Base-by-base conservation (phyloP, 2,113 vertebrate species). In the Oncorhynchus tshawytscha region DNA sequence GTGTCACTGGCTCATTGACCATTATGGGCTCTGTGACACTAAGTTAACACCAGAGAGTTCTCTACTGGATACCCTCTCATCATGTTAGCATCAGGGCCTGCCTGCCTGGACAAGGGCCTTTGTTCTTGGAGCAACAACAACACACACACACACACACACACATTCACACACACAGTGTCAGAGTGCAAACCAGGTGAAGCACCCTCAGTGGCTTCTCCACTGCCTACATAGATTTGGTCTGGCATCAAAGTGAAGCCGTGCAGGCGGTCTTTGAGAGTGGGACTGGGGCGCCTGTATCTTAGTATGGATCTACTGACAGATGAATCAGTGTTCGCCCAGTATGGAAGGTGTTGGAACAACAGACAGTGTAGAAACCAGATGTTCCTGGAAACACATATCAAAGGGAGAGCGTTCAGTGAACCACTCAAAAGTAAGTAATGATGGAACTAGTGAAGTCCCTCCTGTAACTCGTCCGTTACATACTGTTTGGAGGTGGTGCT, bases 21-120 rank as follows among this genome's bases (percentile, higher is more conserved):
- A 25, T 54, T 24, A n/a, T n/a, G 49, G 48, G 49, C 73, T 67
- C 39, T 24, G n/a, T 66, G 62, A 67, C 65, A 27, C 5, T 15
- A 20, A 31, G 73, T 22, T 57, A 66, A 20, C 20, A 24, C 15
- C 22, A 74, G 39, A 45, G 39, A 45, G 39, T 11, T 45, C 39
- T 54, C 64, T 24, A 75, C 48, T 57, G 73, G 73, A 75, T 75
- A 60, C 49, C 48, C 73, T 67, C 65, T 67, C 73, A 67, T 54
- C 62, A 29, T 45, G 39, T 66, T 18, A 75, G 49, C 73, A 57
- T 31, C 65, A 54, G 12, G 49, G 25, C 29, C 49, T 45, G 39
- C 39, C 73, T 65, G 15, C 12, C 39, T 13, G 20, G 11, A 6
- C 16, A 18, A 22, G 45, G 16, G 18, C 34, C 3, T 16, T 24